A percentile compares a stretch with the other conserved stretches of the same genome.
phyloP scores from a whole-genome alignment of 2,888 invertebrate species.

The Rutpela maculata region DNA sequence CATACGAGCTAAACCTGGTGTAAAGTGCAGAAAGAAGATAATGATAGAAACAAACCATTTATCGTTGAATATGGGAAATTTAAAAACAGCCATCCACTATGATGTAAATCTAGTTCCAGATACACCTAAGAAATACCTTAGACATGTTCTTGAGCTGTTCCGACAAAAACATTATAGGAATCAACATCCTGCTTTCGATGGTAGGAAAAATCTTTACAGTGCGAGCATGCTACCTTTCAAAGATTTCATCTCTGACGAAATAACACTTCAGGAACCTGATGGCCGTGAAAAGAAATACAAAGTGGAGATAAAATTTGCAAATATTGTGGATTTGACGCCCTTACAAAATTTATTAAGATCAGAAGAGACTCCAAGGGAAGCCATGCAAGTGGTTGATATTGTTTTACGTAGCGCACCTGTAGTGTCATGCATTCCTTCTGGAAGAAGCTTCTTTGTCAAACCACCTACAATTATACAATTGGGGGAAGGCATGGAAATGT shows the following conservation, averaged over 20 bases:
- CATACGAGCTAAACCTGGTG: constrained; percentile 64
- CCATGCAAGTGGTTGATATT: constrained; percentile 89
- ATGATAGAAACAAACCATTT: constrained; percentile 80
- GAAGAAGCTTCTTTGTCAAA: constrained; percentile 63
- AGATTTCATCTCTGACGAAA: constrained; percentile 52
- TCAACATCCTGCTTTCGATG: constrained; percentile 83
- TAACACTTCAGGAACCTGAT: constrained; percentile 48
- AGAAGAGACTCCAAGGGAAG: constrained; percentile 75
- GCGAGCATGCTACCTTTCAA: constrained; percentile 73
- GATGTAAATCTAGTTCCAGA: constrained; percentile 86
- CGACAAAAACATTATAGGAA: constrained; percentile 71
- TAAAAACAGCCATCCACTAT: constrained; percentile 82
- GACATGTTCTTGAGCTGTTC: constrained; percentile 71
- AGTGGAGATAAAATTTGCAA: constrained; percentile 52
- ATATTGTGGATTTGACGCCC: constrained; percentile 74
- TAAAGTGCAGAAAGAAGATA: constrained; percentile 68
- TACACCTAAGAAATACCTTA: constrained; percentile 80
- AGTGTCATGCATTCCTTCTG: constrained; percentile 65
- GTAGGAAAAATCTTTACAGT: constrained; percentile 81
- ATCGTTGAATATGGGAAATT: constrained; percentile 62
- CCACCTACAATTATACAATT: constrained; percentile 76
- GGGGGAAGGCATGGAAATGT: constrained; percentile 88
- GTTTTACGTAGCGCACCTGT: constrained; percentile 82
- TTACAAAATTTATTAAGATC: constrained; percentile 54
- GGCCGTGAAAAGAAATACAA: constrained; percentile 53